phyloP scores from a whole-genome alignment of 2,888 invertebrate genomes.

The Amiota minor region DNA sequence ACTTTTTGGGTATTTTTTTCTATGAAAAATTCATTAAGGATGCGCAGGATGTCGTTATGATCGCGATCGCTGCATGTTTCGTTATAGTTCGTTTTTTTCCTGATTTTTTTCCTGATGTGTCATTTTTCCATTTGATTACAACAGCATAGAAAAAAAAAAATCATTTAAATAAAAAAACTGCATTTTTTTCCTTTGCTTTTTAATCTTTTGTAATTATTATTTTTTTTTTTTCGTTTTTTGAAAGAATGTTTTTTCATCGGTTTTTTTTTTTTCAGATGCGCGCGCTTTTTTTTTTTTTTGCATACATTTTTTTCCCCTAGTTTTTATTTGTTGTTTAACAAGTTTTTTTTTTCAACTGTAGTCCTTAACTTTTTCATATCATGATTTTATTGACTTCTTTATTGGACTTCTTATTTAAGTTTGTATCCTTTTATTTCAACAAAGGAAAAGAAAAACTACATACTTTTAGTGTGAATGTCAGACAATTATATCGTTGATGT shows the following conservation, averaged over 20 bases:
- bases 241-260: neutral
- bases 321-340: slow-evolving; percentile 55
- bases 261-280: slow-evolving; percentile 33
- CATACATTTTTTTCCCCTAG: slow-evolving; percentile 33
- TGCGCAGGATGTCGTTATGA: slow-evolving; percentile 35
- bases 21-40: slow-evolving; percentile 45
- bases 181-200: slow-evolving; percentile 55
- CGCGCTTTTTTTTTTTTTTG: slow-evolving; percentile 48
- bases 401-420: slow-evolving; percentile 13
- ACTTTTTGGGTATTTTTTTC: slow-evolving; percentile 51
- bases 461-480: too few species aligned
- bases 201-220: slow-evolving; percentile 61
- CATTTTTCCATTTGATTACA: slow-evolving; percentile 38
- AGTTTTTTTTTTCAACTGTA: slow-evolving; percentile 50
- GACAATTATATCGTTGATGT: too few species aligned
- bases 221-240: slow-evolving; percentile 34
- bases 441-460: too few species aligned
- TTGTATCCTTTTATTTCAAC: too few species aligned
- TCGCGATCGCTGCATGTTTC: slow-evolving; percentile 43
- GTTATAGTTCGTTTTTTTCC: slow-evolving; percentile 37
- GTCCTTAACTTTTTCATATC: slow-evolving; percentile 30
- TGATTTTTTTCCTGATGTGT: slow-evolving; percentile 56
- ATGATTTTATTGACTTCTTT: slow-evolving; percentile 14
- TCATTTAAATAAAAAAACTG: slow-evolving; percentile 35
- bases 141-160: slow-evolving; percentile 20